phyloP scores from a whole-genome alignment of 2,888 invertebrate species.

The Heterodera filipjevi region DNA sequence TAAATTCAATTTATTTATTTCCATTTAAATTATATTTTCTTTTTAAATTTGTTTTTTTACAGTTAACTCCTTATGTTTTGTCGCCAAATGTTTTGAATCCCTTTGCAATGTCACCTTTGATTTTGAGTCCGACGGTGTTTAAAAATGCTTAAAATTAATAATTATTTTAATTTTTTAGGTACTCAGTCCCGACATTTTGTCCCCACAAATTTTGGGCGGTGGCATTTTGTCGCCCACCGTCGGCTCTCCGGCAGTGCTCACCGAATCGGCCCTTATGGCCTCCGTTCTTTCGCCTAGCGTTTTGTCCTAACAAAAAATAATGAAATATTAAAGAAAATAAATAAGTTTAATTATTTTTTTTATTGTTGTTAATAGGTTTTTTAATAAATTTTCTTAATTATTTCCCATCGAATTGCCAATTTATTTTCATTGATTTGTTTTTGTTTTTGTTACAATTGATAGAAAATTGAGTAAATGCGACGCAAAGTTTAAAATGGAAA shows the following conservation, averaged over 20 bases:
- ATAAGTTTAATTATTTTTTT: not conserved
- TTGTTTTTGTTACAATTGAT: not conserved
- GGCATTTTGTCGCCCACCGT: constrained; percentile 58
- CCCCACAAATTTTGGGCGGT: constrained; percentile 48
- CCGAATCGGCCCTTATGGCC: constrained; percentile 55
- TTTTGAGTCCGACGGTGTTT: constrained; percentile 34
- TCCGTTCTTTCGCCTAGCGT: constrained; percentile 57
- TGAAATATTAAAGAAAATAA: not conserved
- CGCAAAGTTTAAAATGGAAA: not conserved
- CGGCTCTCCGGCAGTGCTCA: constrained; percentile 55
- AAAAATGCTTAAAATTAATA: constrained; percentile 31
- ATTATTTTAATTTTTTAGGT: constrained; percentile 40
- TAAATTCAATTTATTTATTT: constrained; percentile 34
- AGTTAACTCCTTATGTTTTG: constrained; percentile 45
- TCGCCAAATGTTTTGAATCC: constrained; percentile 58
- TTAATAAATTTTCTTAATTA: not conserved
- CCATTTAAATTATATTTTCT: constrained; percentile 37
- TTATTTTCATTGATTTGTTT: not conserved
- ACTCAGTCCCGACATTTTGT: constrained; percentile 47
- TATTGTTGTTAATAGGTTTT: not conserved
- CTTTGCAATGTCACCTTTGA: constrained; percentile 47
- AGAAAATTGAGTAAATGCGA: not conserved
- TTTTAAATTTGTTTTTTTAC: constrained; percentile 45
- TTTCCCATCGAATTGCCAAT: not conserved
- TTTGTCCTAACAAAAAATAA: no score